phyloP scores from a whole-genome alignment of 2,113 vertebrate species.

The Hippoglossus stenolepis region DNA sequence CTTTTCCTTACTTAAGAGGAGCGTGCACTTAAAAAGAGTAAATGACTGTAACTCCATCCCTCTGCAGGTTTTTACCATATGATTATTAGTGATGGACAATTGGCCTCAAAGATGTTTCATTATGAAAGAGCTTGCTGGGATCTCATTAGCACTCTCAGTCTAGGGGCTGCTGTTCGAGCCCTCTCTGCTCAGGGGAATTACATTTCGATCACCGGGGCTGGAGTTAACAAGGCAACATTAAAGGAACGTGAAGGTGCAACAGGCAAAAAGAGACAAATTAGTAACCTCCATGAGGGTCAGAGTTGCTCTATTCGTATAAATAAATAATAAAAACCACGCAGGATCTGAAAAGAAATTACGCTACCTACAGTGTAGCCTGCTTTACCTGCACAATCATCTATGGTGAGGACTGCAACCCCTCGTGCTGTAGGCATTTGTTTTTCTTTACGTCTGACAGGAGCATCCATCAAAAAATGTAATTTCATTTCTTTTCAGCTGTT shows the following conservation, averaged over 20 bases:
- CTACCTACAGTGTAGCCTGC: slow-evolving; percentile 42
- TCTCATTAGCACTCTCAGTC: slow-evolving; percentile 77
- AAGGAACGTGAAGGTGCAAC: slow-evolving; percentile 68
- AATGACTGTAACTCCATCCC: slow-evolving; percentile 63
- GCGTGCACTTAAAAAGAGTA: slow-evolving; percentile 55
- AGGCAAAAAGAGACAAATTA: slow-evolving; percentile 70
- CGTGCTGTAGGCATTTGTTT: slow-evolving; percentile 74
- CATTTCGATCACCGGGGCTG: slow-evolving; percentile 64
- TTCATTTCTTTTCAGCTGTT: slow-evolving; percentile 80
- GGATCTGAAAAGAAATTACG: slow-evolving; percentile 43
- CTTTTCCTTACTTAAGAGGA: slow-evolving; percentile 22
- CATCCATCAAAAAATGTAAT: slow-evolving; percentile 86
- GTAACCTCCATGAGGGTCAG: slow-evolving; percentile 59
- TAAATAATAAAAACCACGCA: slow-evolving; percentile 40
- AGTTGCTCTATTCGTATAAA: slow-evolving; percentile 45
- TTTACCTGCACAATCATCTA: slow-evolving; percentile 42
- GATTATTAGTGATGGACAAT: slow-evolving; percentile 85
- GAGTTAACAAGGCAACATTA: slow-evolving; percentile 77
- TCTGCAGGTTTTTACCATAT: slow-evolving; percentile 76
- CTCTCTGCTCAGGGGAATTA: slow-evolving; percentile 66
- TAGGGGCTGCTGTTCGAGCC: slow-evolving; percentile 68
- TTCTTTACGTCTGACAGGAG: slow-evolving; percentile 77
- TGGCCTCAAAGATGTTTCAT: slow-evolving; percentile 81
- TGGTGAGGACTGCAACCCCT: slow-evolving; percentile 24
- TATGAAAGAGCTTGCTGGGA: slow-evolving; percentile 79